A percentile compares a stretch with the other conserved stretches of the same genome.
These are phyloP conservation scores for Trichogramma pretiosum DNA, from an alignment of 1,140 invertebrate genomes.

Conservation along the genomic window DNA sequence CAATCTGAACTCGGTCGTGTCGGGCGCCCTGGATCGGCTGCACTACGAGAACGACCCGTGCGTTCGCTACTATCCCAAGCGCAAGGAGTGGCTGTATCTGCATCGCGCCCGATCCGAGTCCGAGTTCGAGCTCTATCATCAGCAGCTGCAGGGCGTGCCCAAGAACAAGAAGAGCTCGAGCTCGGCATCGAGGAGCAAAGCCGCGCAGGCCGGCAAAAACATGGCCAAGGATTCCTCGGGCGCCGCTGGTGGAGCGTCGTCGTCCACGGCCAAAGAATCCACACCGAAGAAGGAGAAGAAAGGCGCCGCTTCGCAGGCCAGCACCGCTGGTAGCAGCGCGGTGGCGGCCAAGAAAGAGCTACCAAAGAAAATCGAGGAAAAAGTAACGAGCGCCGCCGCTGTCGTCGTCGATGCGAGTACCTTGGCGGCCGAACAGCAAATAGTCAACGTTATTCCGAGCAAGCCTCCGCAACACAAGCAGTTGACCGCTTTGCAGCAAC, in stretches of 20 bases:
- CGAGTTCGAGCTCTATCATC: slow-evolving; percentile 51
- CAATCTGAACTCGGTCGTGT: slow-evolving; percentile 72
- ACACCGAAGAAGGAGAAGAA: slow-evolving; percentile 39
- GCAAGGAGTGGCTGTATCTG: slow-evolving; percentile 86
- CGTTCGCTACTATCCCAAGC: slow-evolving; percentile 79
- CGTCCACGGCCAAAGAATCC: slow-evolving; percentile 35
- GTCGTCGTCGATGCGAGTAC: neutral
- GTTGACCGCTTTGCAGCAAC: no score
- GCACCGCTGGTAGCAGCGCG: slow-evolving; percentile 32
- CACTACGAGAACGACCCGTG: slow-evolving; percentile 85
- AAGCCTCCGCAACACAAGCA: no score
- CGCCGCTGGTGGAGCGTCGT: slow-evolving; percentile 39
- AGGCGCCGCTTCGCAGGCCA: slow-evolving; percentile 23
- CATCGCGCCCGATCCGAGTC: slow-evolving; percentile 59
- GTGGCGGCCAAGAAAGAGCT: slow-evolving; percentile 41
- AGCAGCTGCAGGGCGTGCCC: slow-evolving; percentile 54
- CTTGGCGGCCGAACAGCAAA: neutral
- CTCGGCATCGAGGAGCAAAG: slow-evolving; percentile 38
- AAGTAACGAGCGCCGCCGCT: slow-evolving; percentile 17
- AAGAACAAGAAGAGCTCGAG: slow-evolving; percentile 47
- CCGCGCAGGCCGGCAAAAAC: slow-evolving; percentile 30
- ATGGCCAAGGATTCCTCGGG: slow-evolving; percentile 33
- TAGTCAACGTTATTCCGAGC: neutral
- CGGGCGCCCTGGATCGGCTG: slow-evolving; percentile 77
- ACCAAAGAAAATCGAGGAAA: slow-evolving; percentile 34